Conservation (phyloP, 1,140 invertebrate genomes). For the Medauroidea extradentata region DNA sequence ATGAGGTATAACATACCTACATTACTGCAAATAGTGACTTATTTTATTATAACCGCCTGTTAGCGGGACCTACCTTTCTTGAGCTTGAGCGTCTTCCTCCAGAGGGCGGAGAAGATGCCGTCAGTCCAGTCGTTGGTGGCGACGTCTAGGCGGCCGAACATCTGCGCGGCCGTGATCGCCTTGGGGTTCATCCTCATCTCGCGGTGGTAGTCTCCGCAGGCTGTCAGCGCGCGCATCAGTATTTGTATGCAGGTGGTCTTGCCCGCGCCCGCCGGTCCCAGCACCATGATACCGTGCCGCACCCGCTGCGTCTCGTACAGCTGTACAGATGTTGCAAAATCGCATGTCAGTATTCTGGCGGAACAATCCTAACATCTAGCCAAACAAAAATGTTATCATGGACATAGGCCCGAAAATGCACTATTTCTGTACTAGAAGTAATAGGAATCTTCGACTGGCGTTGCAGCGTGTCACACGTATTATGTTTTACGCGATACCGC, state of each 20-base stretch:
- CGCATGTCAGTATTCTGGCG: too few species aligned
- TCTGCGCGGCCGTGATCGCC: slow-evolving; percentile 93
- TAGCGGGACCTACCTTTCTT: slow-evolving; percentile 62
- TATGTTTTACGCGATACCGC: too few species aligned
- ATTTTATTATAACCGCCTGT: too few species aligned
- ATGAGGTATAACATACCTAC: too few species aligned
- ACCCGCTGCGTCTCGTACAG: slow-evolving; percentile 94
- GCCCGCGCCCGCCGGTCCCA: slow-evolving; percentile 93
- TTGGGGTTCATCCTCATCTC: slow-evolving; percentile 99
- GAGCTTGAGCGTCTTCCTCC: slow-evolving; percentile 87
- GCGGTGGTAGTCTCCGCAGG: slow-evolving; percentile 76
- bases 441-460: too few species aligned
- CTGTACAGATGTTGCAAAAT: too few species aligned
- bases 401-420: too few species aligned
- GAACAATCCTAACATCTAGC: too few species aligned
- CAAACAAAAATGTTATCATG: too few species aligned
- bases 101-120: slow-evolving; percentile 94
- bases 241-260: slow-evolving; percentile 93
- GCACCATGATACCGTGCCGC: slow-evolving; percentile 92
- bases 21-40: too few species aligned
- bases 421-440: too few species aligned
- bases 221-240: slow-evolving; percentile 88
- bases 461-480: too few species aligned
- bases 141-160: slow-evolving; percentile 94
- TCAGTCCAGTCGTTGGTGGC: slow-evolving; percentile 98